These are phyloP conservation scores for Rostratula benghalensis DNA, from an alignment of 2,113 vertebrate genomes.

Conservation along the genomic window DNA sequence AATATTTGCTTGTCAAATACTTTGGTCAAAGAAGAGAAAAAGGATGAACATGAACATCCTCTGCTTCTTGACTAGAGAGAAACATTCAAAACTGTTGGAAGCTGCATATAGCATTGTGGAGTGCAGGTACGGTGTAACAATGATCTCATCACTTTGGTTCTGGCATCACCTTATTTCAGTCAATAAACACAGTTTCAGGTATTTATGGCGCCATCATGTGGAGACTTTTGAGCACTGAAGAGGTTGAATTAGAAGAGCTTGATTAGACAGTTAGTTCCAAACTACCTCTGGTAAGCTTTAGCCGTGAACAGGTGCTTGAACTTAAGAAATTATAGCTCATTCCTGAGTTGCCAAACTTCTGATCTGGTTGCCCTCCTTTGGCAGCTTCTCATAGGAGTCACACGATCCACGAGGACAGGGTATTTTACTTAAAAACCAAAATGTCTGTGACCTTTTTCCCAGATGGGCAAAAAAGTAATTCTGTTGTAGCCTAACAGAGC, in stretches of 20 bases:
- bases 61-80: neutral
- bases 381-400: neutral
- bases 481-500: neutral
- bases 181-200: neutral
- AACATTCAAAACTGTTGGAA: neutral
- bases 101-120: neutral
- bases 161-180: neutral
- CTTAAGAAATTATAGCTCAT: neutral
- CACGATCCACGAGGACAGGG: neutral
- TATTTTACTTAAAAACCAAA: neutral
- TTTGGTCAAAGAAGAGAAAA: neutral
- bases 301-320: neutral
- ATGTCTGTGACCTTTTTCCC: neutral
- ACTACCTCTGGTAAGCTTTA: neutral
- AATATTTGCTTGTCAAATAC: neutral
- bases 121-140: neutral
- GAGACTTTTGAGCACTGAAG: neutral
- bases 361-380: neutral
- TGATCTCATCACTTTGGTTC: neutral
- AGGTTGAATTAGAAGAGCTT: neutral
- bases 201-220: conserved; percentile 49
- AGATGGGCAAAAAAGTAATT: neutral
- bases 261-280: neutral
- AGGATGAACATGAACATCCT: neutral
- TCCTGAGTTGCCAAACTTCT: neutral